phyloP scores from a whole-genome alignment of 2,113 vertebrate species.

The Pluvialis apricaria region DNA sequence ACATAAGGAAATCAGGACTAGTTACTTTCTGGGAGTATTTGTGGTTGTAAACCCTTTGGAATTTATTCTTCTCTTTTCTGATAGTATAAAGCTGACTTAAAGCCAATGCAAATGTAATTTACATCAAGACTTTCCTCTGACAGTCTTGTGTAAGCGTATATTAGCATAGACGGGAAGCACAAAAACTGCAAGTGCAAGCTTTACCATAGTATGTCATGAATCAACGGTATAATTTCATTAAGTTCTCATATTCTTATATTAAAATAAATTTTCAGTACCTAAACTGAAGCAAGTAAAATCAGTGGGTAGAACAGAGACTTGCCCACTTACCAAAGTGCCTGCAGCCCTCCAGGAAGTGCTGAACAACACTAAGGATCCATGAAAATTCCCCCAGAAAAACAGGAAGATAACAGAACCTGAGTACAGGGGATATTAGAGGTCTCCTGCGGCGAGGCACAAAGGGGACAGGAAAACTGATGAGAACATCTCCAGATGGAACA shows the following conservation, averaged over 20 bases:
- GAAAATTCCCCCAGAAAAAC: background rate
- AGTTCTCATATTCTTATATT: background rate
- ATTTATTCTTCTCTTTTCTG: conserved; percentile 10
- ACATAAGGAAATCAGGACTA: background rate
- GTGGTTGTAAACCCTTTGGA: background rate
- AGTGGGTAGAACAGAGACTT: background rate
- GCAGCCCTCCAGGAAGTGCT: background rate
- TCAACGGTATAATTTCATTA: background rate
- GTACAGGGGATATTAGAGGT: background rate
- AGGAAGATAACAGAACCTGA: background rate
- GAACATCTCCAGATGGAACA: background rate
- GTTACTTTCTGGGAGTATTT: background rate
- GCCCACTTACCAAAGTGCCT: background rate
- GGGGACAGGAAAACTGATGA: background rate
- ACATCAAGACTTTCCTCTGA: conserved; percentile 33
- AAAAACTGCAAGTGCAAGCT: background rate
- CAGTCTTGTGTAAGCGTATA: background rate
- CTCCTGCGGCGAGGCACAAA: background rate
- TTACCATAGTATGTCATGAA: background rate
- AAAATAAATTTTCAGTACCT: background rate
- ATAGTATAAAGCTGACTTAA: conserved; percentile 11
- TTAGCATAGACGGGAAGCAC: background rate
- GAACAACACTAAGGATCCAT: background rate
- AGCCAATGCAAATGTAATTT: conserved; percentile 48
- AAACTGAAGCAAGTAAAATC: background rate